Conservation (phyloP, 2,797 vertebrate species). For the Leuciscus waleckii region DNA sequence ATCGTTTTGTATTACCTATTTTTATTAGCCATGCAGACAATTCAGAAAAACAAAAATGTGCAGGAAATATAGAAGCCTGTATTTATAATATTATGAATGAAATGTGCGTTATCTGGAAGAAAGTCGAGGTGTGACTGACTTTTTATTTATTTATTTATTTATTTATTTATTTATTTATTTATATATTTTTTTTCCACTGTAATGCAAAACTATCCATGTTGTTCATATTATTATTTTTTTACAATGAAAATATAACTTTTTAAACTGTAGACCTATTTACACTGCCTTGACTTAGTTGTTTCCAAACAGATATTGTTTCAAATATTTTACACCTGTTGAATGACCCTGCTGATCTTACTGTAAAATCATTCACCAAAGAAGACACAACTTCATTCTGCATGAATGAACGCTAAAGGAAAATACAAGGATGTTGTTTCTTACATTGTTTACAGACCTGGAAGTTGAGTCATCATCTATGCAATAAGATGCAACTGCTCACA, state of each 20-base stretch:
- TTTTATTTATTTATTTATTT: no score
- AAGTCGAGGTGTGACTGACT: no score
- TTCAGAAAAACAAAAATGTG: no score
- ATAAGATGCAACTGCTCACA: conserved; percentile 25
- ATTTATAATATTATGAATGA: no score
- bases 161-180: no score
- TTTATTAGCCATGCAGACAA: no score
- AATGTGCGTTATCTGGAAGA: no score
- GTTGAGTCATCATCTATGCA: conserved; percentile 39
- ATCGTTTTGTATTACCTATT: no score
- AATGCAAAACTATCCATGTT: neutral
- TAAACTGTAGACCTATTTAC: neutral
- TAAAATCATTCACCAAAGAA: neutral
- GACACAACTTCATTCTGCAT: neutral
- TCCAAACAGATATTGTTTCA: neutral
- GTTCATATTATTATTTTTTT: neutral
- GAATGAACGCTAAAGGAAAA: neutral
- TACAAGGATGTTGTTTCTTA: neutral
- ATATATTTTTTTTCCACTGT: no score
- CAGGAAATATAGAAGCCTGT: no score
- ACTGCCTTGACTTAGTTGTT: neutral
- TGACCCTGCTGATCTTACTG: neutral
- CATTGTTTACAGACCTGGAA: conserved; percentile 9
- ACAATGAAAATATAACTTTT: neutral
- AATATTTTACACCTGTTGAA: neutral